Percentiles rank a stretch among this genome's conserved stretches.
Conservation (phyloP, 2,797 vertebrate genomes). For the Sebastes hopkinsi region DNA sequence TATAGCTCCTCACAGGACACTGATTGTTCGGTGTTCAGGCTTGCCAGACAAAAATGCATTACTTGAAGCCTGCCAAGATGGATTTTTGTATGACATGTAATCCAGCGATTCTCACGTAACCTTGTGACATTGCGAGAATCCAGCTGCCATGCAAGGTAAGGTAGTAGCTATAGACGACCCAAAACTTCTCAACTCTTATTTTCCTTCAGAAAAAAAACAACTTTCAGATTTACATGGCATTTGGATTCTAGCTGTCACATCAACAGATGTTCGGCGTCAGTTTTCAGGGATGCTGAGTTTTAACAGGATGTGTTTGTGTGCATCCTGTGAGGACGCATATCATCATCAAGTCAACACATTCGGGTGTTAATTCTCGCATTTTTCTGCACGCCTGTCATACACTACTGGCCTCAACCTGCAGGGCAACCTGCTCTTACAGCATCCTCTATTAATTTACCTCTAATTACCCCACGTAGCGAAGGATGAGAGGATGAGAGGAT, state of each 20-base stretch:
- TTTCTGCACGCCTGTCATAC: slow-evolving; percentile 1
- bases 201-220: not conserved
- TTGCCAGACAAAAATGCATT: no score
- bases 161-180: not conserved
- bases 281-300: not conserved
- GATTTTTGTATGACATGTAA: no score
- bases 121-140: no score
- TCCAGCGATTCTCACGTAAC: rapidly evolving
- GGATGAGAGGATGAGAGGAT: not conserved
- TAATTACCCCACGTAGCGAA: slow-evolving; percentile 45
- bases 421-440: slow-evolving; percentile 42
- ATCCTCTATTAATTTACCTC: slow-evolving; percentile 49
- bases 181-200: not conserved
- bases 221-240: not conserved
- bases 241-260: not conserved
- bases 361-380: not conserved
- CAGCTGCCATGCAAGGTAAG: not conserved
- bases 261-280: slow-evolving; percentile 9
- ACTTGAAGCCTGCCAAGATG: no score
- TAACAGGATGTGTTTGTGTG: not conserved
- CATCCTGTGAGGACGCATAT: not conserved
- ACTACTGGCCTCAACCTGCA: slow-evolving; percentile 41
- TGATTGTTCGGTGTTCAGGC: no score
- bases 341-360: slow-evolving; percentile 1
- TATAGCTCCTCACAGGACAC: no score